Percentiles rank a stretch among this genome's conserved stretches.
These are phyloP conservation scores for Pelecanus crispus DNA, from an alignment of 2,113 vertebrate genomes.

Conservation along the genomic window DNA sequence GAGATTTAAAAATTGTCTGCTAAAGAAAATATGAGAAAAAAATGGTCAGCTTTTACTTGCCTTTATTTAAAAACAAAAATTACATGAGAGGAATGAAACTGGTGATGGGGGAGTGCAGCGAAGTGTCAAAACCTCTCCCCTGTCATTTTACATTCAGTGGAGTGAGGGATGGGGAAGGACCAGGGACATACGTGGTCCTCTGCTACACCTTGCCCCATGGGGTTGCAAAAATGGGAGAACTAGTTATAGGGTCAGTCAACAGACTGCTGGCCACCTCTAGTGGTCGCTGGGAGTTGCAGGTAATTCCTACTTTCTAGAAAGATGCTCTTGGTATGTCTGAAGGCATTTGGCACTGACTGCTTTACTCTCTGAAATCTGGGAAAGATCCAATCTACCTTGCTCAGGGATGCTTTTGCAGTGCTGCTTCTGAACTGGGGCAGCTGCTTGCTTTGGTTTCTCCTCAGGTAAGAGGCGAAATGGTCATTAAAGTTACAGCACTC, in stretches of 20 bases:
- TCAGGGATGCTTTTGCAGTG: background rate
- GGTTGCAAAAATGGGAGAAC: background rate
- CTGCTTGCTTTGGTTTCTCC: background rate
- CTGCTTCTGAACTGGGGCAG: background rate
- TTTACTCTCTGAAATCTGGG: background rate
- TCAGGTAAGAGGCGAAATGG: background rate
- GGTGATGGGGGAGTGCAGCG: background rate
- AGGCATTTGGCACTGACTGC: background rate
- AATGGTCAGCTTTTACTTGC: background rate
- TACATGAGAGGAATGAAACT: background rate
- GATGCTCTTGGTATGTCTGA: background rate
- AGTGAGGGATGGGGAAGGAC: background rate
- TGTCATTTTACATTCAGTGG: background rate
- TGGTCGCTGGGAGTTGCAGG: background rate
- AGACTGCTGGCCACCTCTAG: constrained; percentile 28
- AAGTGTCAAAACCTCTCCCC: background rate
- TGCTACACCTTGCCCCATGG: background rate
- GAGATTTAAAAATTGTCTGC: background rate
- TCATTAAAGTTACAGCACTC: background rate
- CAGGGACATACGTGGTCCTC: background rate
- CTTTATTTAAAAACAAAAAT: background rate
- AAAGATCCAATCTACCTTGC: background rate
- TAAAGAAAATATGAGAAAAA: background rate
- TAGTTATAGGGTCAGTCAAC: background rate
- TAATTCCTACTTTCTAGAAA: background rate